phyloP scores from a whole-genome alignment of 2,797 vertebrate species.

The Thaleichthys pacificus region DNA sequence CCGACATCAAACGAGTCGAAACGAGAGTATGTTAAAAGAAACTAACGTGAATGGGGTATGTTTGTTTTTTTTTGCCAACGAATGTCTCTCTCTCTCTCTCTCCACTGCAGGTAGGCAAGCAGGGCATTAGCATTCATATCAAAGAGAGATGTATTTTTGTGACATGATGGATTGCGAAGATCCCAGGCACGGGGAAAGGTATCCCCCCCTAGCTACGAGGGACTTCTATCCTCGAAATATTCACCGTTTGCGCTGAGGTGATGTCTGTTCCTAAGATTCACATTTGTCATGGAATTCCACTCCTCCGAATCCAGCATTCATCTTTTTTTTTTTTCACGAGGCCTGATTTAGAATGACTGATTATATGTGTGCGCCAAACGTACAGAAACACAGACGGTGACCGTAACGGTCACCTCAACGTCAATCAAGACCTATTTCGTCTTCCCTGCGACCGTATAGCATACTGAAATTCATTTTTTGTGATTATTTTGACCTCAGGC shows the following conservation, averaged over 20 bases:
- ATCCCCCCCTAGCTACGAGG: background rate
- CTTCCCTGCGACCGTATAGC: background rate
- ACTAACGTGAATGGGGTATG: slow-evolving; percentile 9
- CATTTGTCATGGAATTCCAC: background rate
- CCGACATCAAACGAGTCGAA: slow-evolving; percentile 18
- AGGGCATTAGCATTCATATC: background rate
- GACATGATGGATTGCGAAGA: slow-evolving; percentile 1
- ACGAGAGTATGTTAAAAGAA: slow-evolving; percentile 17
- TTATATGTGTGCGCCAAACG: too few relatives aligned
- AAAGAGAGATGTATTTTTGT: slow-evolving; percentile 1
- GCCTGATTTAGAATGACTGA: background rate
- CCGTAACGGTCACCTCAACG: too few relatives aligned
- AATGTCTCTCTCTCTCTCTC: background rate
- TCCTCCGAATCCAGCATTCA: too few relatives aligned
- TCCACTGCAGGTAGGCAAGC: background rate
- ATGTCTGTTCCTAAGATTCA: background rate
- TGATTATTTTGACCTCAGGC: slow-evolving; percentile 48
- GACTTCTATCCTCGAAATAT: too few relatives aligned
- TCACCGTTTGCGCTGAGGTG: too few relatives aligned
- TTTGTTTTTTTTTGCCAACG: slow-evolving; percentile 20
- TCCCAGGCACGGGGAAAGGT: background rate
- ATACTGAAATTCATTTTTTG: too few relatives aligned
- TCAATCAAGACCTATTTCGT: background rate
- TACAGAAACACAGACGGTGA: too few relatives aligned
- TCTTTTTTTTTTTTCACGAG: background rate